Percentiles rank a stretch among this genome's conserved stretches.
phyloP scores from a whole-genome alignment of 2,797 vertebrate genomes.

The Lithobates pipiens region DNA sequence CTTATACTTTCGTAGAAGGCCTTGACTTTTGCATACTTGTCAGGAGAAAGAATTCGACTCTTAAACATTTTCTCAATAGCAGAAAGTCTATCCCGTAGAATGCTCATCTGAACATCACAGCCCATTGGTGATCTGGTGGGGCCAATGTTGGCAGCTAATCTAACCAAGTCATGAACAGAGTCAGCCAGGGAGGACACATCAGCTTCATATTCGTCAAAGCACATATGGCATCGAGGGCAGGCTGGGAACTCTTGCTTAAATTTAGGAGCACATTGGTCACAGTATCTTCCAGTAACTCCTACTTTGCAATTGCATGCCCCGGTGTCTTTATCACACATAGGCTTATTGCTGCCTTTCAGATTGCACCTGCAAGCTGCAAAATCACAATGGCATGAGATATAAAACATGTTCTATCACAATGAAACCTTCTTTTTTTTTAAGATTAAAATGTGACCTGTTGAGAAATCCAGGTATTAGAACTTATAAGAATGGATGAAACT shows the following conservation, averaged over 20 bases:
- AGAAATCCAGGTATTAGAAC: not conserved
- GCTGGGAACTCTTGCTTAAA: slow-evolving; percentile 78
- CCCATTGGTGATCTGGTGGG: slow-evolving; percentile 65
- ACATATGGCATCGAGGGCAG: slow-evolving; percentile 82
- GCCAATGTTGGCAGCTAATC: slow-evolving; percentile 67
- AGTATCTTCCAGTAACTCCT: slow-evolving; percentile 78
- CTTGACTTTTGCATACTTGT: slow-evolving; percentile 72
- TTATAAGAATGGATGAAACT: too few species aligned
- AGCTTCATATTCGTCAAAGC: slow-evolving; percentile 78
- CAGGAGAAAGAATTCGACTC: slow-evolving; percentile 69
- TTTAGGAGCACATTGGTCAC: slow-evolving; percentile 78
- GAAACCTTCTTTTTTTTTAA: not conserved
- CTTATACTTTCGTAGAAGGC: slow-evolving; percentile 71
- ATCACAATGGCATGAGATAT: not conserved
- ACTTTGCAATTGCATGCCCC: slow-evolving; percentile 79
- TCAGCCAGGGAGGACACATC: slow-evolving; percentile 72
- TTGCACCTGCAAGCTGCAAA: slow-evolving; percentile 81
- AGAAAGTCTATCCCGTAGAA: slow-evolving; percentile 74
- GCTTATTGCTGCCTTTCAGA: slow-evolving; percentile 76
- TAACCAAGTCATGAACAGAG: slow-evolving; percentile 71
- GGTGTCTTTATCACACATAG: slow-evolving; percentile 80
- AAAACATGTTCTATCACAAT: not conserved
- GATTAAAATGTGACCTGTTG: not conserved
- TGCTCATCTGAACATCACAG: slow-evolving; percentile 66
- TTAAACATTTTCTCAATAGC: slow-evolving; percentile 74